phyloP scores from a whole-genome alignment of 92 coral and sea anemone genomes.

The Epizoanthus stellaris region DNA sequence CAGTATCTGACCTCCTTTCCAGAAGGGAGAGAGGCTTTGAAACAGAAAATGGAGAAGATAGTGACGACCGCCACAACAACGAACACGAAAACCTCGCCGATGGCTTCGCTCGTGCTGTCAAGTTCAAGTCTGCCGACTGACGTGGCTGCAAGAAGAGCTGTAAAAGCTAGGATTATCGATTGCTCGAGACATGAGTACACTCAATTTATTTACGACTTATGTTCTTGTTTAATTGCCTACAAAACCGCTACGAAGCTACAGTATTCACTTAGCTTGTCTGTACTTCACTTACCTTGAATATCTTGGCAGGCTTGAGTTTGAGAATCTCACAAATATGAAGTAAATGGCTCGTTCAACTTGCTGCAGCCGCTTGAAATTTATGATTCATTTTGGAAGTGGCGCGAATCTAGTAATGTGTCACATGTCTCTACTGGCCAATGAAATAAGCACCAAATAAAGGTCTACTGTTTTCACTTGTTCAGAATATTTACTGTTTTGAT shows the following conservation, averaged over 20 bases:
- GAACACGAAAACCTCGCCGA: not conserved
- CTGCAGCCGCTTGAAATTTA: conserved; percentile 21
- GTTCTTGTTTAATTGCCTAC: no score
- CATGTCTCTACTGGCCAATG: no score
- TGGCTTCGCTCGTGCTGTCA: not conserved
- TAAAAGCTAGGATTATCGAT: no score
- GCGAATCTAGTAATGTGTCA: conserved; percentile 1
- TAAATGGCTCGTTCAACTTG: conserved; percentile 22
- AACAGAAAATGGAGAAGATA: not conserved
- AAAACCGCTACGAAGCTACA: no score
- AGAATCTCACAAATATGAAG: conserved; percentile 17
- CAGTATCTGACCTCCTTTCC: conserved; percentile 31
- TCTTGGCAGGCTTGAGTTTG: conserved; percentile 10
- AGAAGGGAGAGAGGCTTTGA: conserved; percentile 46
- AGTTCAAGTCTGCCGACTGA: not conserved
- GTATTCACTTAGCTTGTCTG: no score
- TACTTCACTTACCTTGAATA: no score
- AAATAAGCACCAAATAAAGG: no score
- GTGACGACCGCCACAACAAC: no score
- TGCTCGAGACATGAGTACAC: no score
- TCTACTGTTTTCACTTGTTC: no score
- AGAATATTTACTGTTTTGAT: not conserved
- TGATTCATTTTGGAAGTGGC: conserved; percentile 14
- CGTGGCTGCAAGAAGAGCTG: not conserved
- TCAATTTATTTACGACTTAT: no score